phyloP scores from a whole-genome alignment of 53 echinoderm and acorn worm species.

The Pentamera pediparva region DNA sequence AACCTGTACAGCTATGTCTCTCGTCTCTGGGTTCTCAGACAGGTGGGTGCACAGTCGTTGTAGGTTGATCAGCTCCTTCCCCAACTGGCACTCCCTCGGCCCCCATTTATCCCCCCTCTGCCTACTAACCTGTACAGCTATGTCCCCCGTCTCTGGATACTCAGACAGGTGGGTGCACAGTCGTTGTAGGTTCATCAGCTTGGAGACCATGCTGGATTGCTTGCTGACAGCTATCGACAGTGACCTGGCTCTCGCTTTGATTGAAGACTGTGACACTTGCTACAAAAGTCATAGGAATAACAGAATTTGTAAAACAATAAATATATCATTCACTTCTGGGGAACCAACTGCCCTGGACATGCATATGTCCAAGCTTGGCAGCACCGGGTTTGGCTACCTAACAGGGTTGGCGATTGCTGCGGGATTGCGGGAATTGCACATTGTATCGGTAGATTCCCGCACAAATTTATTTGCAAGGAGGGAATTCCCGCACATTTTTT shows the following conservation, averaged over 20 bases:
- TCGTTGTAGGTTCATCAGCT: slow-evolving; percentile 57
- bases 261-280: slow-evolving; percentile 68
- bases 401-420: too few species aligned
- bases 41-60: slow-evolving; percentile 51
- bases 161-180: slow-evolving; percentile 65
- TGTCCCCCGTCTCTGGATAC: slow-evolving; percentile 78
- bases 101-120: too few species aligned
- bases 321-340: too few species aligned
- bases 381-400: too few species aligned
- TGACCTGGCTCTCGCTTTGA: slow-evolving; percentile 70
- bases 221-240: slow-evolving; percentile 53
- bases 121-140: slow-evolving; percentile 56
- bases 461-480: too few species aligned
- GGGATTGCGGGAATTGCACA: too few species aligned
- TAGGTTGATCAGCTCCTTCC: background rate
- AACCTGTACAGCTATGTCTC: slow-evolving; percentile 71
- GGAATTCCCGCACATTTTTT: too few species aligned
- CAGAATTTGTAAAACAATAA: background rate
- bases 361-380: too few species aligned
- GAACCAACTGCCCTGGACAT: too few species aligned
- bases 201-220: slow-evolving; percentile 47
- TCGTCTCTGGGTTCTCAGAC: slow-evolving; percentile 73
- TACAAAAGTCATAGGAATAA: slow-evolving; percentile 1
- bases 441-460: too few species aligned
- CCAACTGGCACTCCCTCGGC: background rate